Conservation (phyloP, 2,888 invertebrate species). For the Hypomecis atomaria region DNA sequence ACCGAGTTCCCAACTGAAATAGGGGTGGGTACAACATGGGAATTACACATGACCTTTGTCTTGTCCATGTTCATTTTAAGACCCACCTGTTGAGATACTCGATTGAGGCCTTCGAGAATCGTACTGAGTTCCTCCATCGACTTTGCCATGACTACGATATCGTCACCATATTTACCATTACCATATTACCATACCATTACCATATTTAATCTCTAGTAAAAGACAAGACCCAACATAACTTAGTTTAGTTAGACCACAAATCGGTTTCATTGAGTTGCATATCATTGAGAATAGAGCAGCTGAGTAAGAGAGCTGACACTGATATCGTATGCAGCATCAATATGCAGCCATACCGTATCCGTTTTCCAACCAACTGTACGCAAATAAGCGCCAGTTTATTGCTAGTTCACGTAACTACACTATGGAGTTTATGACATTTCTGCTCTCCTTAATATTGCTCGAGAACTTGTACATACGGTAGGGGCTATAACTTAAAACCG, state of each 20-base stretch:
- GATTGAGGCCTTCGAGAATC: no score
- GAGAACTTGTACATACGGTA: slow-evolving; percentile 67
- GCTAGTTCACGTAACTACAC: slow-evolving; percentile 58
- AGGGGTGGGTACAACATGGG: no score
- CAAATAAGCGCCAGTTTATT: slow-evolving; percentile 57
- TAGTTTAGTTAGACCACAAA: no score
- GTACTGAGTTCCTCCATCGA: no score
- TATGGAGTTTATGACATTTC: slow-evolving; percentile 65
- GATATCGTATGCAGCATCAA: slow-evolving; percentile 10
- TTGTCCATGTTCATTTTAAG: no score
- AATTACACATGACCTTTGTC: no score
- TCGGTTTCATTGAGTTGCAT: slow-evolving; percentile 4
- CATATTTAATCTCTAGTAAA: not conserved
- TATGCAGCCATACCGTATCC: slow-evolving; percentile 16
- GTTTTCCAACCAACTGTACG: slow-evolving; percentile 31
- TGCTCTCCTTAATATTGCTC: slow-evolving; percentile 62
- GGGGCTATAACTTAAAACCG: slow-evolving; percentile 62
- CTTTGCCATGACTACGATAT: no score
- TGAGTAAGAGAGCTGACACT: not conserved
- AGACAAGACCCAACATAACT: no score
- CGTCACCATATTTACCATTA: no score
- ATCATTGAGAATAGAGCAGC: slow-evolving; percentile 1
- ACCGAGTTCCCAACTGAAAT: no score
- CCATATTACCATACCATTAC: no score
- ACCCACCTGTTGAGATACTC: no score